phyloP scores from a whole-genome alignment of 2,888 invertebrate genomes.

The Eupithecia dodoneata region DNA sequence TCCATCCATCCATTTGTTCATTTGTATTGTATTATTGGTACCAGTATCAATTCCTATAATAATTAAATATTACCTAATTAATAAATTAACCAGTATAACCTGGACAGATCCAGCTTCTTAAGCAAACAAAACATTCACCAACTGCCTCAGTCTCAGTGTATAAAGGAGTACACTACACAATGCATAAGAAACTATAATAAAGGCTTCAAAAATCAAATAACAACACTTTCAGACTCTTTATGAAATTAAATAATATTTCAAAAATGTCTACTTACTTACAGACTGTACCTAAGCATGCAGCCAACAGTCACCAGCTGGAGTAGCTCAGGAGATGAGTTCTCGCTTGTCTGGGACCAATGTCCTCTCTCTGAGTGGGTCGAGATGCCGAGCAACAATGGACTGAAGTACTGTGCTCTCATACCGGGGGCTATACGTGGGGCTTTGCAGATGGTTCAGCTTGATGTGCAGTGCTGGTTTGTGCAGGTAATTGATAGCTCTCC shows the following conservation, averaged over 20 bases:
- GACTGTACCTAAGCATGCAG: conserved; percentile 95
- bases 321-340: conserved; percentile 97
- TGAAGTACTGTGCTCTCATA: conserved; percentile 96
- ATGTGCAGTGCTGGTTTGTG: conserved; percentile 97
- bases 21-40: no score
- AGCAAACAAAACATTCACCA: no score
- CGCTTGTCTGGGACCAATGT: conserved; percentile 96
- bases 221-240: conserved; percentile 60
- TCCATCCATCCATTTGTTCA: no score
- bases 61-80: no score
- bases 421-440: conserved; percentile 97
- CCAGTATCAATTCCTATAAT: no score
- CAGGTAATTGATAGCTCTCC: conserved; percentile 72
- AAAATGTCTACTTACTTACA: conserved; percentile 47
- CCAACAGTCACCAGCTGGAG: conserved; percentile 98
- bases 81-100: no score
- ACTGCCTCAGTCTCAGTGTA: no score
- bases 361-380: conserved; percentile 99
- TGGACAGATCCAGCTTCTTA: no score
- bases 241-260: no score
- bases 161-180: no score
- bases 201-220: background rate
- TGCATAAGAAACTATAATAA: no score
- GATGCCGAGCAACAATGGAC: conserved; percentile 91
- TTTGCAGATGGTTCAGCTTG: conserved; percentile 99